phyloP scores from a whole-genome alignment of 1,140 invertebrate species.

The Drosophila rhopaloa region DNA sequence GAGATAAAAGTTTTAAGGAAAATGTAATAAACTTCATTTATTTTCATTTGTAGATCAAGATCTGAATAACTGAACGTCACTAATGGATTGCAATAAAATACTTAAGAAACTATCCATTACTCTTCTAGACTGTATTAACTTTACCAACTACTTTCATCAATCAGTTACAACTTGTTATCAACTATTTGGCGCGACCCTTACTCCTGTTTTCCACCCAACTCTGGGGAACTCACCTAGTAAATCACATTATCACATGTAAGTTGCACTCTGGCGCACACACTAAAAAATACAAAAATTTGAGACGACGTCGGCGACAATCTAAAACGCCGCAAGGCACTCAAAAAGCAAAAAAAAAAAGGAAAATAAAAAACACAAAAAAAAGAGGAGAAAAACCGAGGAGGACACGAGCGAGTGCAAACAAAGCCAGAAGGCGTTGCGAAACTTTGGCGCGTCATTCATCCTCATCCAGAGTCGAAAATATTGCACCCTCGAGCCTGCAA shows the following conservation, averaged over 20 bases:
- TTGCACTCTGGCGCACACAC: conserved; percentile 42
- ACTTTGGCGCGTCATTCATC: conserved; percentile 79
- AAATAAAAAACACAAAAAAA: neutral
- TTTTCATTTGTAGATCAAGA: too few species aligned
- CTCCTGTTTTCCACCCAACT: neutral
- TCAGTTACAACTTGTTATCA: conserved; percentile 22
- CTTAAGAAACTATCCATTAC: neutral
- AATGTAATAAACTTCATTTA: too few species aligned
- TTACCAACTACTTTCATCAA: conserved; percentile 19
- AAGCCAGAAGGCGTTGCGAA: conserved; percentile 80
- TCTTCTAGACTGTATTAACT: conserved; percentile 16
- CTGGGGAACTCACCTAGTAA: conserved; percentile 12
- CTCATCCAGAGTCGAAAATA: conserved; percentile 73
- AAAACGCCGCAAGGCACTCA: conserved; percentile 56
- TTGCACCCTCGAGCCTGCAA: conserved; percentile 76
- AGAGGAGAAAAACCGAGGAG: conserved; percentile 19
- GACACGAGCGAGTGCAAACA: conserved; percentile 64
- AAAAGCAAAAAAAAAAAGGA: conserved; percentile 36
- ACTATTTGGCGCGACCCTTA: conserved; percentile 6
- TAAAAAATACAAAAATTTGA: conserved; percentile 27
- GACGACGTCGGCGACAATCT: conserved; percentile 32
- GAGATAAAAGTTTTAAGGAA: too few species aligned
- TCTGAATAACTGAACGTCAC: too few species aligned
- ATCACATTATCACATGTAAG: conserved; percentile 34
- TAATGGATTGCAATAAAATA: neutral